Conservation (phyloP, 2,888 invertebrate genomes). For the Agrochola circellaris region DNA sequence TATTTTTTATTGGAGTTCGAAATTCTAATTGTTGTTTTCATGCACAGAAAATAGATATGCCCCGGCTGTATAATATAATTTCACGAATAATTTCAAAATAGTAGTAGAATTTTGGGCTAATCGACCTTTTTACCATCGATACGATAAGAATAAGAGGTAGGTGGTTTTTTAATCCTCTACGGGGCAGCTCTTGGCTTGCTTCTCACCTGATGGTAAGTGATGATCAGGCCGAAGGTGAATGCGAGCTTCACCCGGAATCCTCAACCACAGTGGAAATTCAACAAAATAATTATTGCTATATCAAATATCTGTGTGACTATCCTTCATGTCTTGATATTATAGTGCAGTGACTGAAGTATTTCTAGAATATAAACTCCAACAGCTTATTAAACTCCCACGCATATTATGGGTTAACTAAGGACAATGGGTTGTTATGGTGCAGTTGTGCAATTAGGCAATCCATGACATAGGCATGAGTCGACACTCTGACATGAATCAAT, state of each 20-base stretch:
- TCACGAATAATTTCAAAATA: background rate
- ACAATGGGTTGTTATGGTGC: conserved; percentile 58
- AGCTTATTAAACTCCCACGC: conserved; percentile 32
- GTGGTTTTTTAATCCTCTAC: too few species aligned
- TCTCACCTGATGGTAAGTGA: too few species aligned
- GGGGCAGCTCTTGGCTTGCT: too few species aligned
- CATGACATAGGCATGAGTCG: conserved; percentile 45
- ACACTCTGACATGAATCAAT: conserved; percentile 27
- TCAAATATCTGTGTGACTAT: background rate
- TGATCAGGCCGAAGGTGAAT: too few species aligned
- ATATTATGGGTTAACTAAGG: conserved; percentile 45
- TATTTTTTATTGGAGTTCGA: background rate
- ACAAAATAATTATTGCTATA: background rate
- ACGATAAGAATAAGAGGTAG: background rate
- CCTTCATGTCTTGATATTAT: background rate
- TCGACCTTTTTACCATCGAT: background rate
- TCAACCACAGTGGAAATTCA: too few species aligned
- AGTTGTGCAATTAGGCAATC: conserved; percentile 56
- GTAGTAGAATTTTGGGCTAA: background rate
- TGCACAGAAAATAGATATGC: background rate
- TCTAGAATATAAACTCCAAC: conserved; percentile 31
- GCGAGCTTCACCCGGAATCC: too few species aligned
- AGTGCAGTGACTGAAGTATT: conserved; percentile 3
- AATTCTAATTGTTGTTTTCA: background rate
- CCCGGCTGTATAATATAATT: background rate